A percentile compares a stretch with the other conserved stretches of the same genome.
Conservation (phyloP, 2,113 vertebrate genomes). For the Megaceryle torquata region DNA sequence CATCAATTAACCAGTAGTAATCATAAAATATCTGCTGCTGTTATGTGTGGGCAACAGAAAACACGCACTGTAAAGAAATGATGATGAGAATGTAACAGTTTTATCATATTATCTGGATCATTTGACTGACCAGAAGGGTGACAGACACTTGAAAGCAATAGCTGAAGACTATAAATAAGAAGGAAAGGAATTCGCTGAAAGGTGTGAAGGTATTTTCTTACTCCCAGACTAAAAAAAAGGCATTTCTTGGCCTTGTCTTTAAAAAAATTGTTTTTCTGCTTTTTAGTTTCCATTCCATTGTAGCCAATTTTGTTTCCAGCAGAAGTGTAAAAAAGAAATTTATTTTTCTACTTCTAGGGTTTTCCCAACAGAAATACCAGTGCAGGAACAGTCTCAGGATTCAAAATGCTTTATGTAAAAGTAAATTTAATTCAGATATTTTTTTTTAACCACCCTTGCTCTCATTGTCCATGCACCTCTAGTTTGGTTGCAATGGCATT, state of each 20-base stretch:
- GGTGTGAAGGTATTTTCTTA: neutral
- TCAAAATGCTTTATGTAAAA: neutral
- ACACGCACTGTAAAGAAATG: neutral
- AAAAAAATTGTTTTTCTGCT: neutral
- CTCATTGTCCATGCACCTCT: neutral
- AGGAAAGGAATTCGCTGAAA: neutral
- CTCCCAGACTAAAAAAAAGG: neutral
- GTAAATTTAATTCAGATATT: neutral
- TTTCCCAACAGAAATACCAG: neutral
- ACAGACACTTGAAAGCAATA: neutral
- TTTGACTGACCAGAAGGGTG: neutral
- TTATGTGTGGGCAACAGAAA: neutral
- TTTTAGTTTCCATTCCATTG: neutral
- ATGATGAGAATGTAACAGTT: neutral
- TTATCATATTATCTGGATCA: neutral
- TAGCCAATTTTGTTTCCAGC: neutral
- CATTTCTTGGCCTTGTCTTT: neutral
- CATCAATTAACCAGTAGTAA: neutral
- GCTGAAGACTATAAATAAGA: neutral
- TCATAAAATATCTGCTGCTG: neutral
- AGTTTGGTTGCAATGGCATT: neutral
- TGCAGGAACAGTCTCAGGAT: neutral
- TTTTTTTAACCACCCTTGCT: neutral
- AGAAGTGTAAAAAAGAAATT: neutral
- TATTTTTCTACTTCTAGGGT: neutral